Evolutionary conservation across 2,797 vertebrate species (phyloP).

Genomic region (Tragelaphus oryx): DNA sequence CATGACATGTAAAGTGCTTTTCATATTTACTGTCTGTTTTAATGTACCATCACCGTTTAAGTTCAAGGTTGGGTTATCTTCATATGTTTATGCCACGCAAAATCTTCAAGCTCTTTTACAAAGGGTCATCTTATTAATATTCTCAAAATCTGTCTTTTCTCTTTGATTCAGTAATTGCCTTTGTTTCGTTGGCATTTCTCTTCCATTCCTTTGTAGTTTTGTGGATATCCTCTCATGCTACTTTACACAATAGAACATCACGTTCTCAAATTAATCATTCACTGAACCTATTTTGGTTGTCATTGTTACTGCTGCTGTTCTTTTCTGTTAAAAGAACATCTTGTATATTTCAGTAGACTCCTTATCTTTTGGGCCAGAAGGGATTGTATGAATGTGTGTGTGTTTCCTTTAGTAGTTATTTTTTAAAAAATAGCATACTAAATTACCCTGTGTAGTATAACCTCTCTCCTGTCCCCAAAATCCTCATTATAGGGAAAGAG

Average conservation of each 20-base stretch:
- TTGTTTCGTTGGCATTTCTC: background rate
- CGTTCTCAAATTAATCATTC: background rate
- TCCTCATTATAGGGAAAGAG: background rate
- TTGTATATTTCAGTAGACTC: background rate
- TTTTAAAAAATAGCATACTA: background rate
- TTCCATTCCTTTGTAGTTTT: background rate
- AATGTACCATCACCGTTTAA: background rate
- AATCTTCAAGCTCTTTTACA: background rate
- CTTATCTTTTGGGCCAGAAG: background rate
- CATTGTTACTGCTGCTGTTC: background rate
- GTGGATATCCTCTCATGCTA: background rate
- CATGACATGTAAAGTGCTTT: background rate
- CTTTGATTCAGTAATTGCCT: background rate
- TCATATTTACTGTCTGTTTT: background rate
- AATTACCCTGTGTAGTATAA: background rate
- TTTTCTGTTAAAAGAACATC: background rate
- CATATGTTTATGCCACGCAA: background rate
- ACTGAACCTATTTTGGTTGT: background rate
- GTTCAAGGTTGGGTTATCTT: background rate
- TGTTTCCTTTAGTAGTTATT: background rate
- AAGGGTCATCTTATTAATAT: background rate
- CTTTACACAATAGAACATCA: background rate
- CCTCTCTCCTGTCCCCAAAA: too few species aligned
- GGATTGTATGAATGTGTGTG: background rate
- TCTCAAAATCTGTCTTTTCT: background rate